Base-by-base conservation (phyloP, 2,888 invertebrate genomes). In the Phymatocera aterrima region DNA sequence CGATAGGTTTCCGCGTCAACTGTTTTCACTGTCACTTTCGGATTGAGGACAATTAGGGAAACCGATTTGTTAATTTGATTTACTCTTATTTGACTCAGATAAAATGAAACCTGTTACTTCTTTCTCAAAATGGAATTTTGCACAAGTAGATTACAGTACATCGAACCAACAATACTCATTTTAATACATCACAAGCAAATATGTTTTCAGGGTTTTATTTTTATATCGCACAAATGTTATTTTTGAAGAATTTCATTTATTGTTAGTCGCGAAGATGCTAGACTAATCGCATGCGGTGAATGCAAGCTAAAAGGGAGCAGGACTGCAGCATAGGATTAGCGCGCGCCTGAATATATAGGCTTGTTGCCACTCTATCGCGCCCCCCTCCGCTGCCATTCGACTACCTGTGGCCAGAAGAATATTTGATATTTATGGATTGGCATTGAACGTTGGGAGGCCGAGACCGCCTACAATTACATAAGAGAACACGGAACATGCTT, bases 301-400 rank as follows among this genome's bases (percentile, higher is more conserved):
- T 88, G 86, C 83, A 81, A 85, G 84, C 84, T 82, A 82, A 84
- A n/a, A 60, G 81, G 84, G 85, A 82, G 84, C 85, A 83, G 85
- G 84, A 90, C 90, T 90, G 90, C 83, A 87, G 86, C 84, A 85
- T 28, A n/a, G 31, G 82, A 83, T 84, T 84, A 84, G 81, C 84
- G 85, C 79, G 84, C 84, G 84, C 83, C 85, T 81, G 81, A 84
- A 88, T 90, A 89, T 90, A 90, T 90, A 90, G 84, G 85, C 87
- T n/a, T 40, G 48, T 51, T 51, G 34, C 72, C 72, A 72, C 72
- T 72, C 72, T 34, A 72, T 72, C 18, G 51, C 51, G 72, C 72
- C 72, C 72, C 72, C 34, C 72, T 72, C 21, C 34, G 34, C 72
- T 12, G 48, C 72, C 48, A n/a, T 34, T 12, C 43, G 31, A 24